phyloP scores from a whole-genome alignment of 30 jellyfish, hydroid and myxozoan species.

The Euphysa ruthae region DNA sequence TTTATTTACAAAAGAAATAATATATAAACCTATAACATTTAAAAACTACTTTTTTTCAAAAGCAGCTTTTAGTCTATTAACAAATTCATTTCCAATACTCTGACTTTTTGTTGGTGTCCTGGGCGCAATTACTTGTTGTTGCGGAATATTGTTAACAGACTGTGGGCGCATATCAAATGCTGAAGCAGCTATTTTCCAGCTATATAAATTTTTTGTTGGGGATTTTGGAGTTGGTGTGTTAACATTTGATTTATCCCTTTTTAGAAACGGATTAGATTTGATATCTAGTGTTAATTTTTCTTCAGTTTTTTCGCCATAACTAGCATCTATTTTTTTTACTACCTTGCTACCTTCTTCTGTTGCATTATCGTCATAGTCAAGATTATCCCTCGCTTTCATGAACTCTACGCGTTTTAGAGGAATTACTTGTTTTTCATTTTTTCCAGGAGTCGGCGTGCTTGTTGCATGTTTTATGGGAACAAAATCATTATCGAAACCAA shows the following conservation, averaged over 20 bases:
- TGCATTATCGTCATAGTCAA: neutral
- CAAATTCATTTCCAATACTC: slow-evolving; percentile 24
- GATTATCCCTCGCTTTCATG: neutral
- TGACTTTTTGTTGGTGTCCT: neutral
- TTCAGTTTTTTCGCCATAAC: slow-evolving; percentile 5
- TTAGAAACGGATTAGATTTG: slow-evolving; percentile 15
- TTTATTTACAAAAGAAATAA: too few species aligned
- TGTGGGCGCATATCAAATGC: slow-evolving; percentile 38
- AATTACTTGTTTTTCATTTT: neutral
- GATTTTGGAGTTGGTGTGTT: neutral
- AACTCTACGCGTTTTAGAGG: neutral
- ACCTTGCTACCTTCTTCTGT: too few species aligned
- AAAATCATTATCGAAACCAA: slow-evolving; percentile 8
- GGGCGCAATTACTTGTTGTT: neutral
- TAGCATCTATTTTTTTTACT: slow-evolving; percentile 11
- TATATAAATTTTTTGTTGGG: neutral
- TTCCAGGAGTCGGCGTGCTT: slow-evolving; percentile 21
- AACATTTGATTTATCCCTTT: neutral
- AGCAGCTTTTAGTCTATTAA: slow-evolving; percentile 16
- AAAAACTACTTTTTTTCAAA: slow-evolving; percentile 20
- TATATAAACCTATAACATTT: too few species aligned
- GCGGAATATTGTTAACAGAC: slow-evolving; percentile 10
- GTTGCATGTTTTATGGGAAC: slow-evolving; percentile 19
- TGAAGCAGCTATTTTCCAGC: neutral
- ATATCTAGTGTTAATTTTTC: neutral